Evolutionary conservation across 2,888 invertebrate species (phyloP), one percentile per base, ranked within the genome.

Genomic region (Agrilus mali): DNA sequence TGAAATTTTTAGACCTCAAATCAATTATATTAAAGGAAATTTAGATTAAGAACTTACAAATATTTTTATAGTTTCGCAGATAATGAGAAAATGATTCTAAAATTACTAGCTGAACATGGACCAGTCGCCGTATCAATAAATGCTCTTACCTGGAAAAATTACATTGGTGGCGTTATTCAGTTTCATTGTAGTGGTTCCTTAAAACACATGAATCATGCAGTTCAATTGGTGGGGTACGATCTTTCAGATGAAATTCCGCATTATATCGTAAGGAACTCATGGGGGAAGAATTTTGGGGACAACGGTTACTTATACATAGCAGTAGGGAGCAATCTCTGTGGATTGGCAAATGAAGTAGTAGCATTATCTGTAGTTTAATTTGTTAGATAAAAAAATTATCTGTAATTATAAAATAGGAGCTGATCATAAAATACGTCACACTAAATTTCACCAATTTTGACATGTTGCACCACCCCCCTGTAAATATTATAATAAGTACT

Each of bases 241-340:
- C 64, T 80, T 15, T 75, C 77, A 6, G 79, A 75, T 4, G 68
- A 73, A 2, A 76, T 82, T 13, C 89, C 89, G 0, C 77, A 80
- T 66, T 92, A 88, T 62, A 86, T 90, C 39, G 82, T 83, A 1
- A 75, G 83, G 55, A 90, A 90, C 67, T 87, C 88, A 0, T 92
- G 90, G 90, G 89, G 89, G 0, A 56, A 70, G 4, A 72, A 74
- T 6, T 90, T 84, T 56, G 90, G 89, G 0, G 72, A 80, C 50
- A 66, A 70, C 17, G 90, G 90, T 0, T 89, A 87, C 58, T 57
- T 89, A 6, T 77, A 84, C 53, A 68, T 90, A 43, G 84, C 81
- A 1, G 72, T 85, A 33, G 86, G 86, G 2, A 68, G 63, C 32
- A 88, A 90, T 61, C 67, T 84, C 14, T 92, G 90, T 61, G 88